Base-by-base conservation (phyloP, 2,113 vertebrate genomes). In the Poeciliopsis turrubarensis region DNA sequence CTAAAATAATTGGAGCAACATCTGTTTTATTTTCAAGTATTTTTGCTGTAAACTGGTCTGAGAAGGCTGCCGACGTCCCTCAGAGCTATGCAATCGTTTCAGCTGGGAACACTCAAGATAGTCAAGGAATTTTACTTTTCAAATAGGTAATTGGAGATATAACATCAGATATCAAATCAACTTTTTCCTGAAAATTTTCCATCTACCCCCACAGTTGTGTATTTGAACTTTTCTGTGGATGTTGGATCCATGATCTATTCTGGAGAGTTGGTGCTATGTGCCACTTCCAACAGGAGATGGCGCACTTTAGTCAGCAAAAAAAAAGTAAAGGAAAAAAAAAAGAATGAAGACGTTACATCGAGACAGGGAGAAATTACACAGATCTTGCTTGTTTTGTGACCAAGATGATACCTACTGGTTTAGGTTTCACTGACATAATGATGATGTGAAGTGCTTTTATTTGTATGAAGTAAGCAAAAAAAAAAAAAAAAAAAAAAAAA, bases 21-120 rank as follows among this genome's bases (percentile, higher is more conserved):
- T 10, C 6, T 73, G 5, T 14, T 79, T 72, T 65, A 44, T 70
- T 70, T 51, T 72, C 47, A 30, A 32, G 73, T 75, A 65, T 66
- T 70, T 70, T 57, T 27, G 54, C 68, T 73, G 75, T 67, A 70
- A 32, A 31, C 72, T 47, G 63, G 78, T 79, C 83, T 88, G 77
- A 81, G 77, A 68, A 83, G 67, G 69, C 62, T 30, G 54, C 15
- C 39, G 76, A 74, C 62, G 15, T 61, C 82, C 80, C 80, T 84
- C 82, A 79, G 82, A 74, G 76, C 75, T 90, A 86, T 91, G 87
- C 90, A 90, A 84, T 87, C 75, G 60, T 79, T 71, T 86, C 75
- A 72, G 39, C 57, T 65, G 8, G 66, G 51, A 57, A 47, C 13
- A 57, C 47, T 70, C 80, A 44, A 68, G 54, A 47, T 44, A 61